Conservation (phyloP, 2,888 invertebrate genomes). For the Orthosia cruda region DNA sequence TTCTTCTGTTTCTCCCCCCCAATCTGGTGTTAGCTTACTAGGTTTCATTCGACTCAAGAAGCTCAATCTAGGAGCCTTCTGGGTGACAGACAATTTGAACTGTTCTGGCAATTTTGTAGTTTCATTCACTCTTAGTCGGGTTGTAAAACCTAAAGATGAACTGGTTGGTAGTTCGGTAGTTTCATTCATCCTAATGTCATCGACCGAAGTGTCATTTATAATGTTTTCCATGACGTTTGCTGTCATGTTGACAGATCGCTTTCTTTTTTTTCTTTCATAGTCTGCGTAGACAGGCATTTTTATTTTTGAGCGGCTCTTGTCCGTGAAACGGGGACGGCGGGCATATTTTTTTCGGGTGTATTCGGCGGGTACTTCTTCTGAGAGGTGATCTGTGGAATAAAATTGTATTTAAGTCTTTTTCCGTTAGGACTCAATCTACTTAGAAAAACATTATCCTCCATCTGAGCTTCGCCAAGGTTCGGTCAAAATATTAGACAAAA, state of each 20-base stretch:
- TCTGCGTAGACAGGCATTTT: constrained; percentile 58
- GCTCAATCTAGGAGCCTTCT: constrained; percentile 61
- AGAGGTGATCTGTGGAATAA: constrained; percentile 61
- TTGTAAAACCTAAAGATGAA: not conserved
- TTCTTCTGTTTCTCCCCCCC: constrained; percentile 67
- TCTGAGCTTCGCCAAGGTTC: too few relatives aligned
- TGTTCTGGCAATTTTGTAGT: constrained; percentile 2
- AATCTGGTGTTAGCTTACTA: constrained; percentile 58
- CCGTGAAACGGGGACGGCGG: constrained; percentile 51
- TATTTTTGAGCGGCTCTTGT: constrained; percentile 51
- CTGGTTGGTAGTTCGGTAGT: constrained; percentile 31
- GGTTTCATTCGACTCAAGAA: constrained; percentile 68
- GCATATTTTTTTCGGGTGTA: constrained; percentile 41
- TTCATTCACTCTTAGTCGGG: constrained; percentile 12
- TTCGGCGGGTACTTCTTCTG: constrained; percentile 74
- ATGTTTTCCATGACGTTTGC: constrained; percentile 74
- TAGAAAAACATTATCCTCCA: too few relatives aligned
- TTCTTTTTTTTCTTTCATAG: constrained; percentile 76
- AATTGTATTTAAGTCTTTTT: too few relatives aligned
- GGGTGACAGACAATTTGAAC: constrained; percentile 35
- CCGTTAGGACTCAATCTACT: too few relatives aligned
- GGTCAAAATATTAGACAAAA: too few relatives aligned
- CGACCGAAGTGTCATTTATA: constrained; percentile 69
- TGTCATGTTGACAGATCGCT: constrained; percentile 74
- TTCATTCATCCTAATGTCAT: constrained; percentile 47